Evolutionary conservation across 2,797 vertebrate species (phyloP).

Genomic region (Carduelis carduelis): DNA sequence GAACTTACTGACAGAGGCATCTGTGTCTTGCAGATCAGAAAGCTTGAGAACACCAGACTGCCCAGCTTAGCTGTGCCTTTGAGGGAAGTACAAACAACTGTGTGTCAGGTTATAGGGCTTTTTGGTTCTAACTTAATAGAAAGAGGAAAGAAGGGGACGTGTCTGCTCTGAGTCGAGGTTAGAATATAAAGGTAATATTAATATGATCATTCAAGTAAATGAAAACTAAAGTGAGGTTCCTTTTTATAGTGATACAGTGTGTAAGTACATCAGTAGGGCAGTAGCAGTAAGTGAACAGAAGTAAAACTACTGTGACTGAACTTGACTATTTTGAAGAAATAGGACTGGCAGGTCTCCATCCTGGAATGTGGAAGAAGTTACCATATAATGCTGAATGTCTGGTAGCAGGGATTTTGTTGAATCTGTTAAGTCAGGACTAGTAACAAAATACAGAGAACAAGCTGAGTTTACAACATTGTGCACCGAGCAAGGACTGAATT

Average conservation of each 20-base stretch:
- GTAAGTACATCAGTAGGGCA: not conserved
- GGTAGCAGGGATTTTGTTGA: not conserved
- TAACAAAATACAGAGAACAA: slow-evolving; percentile 15
- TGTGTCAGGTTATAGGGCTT: not conserved
- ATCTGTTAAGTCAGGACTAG: slow-evolving; percentile 2
- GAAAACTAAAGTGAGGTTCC: not conserved
- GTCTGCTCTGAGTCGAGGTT: not conserved
- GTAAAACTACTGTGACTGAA: not conserved
- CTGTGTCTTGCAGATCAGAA: not conserved
- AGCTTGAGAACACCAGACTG: not conserved
- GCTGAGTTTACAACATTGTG: not conserved
- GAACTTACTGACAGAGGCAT: not conserved
- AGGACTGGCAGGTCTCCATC: not conserved
- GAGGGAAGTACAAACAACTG: not conserved
- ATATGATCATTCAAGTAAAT: not conserved
- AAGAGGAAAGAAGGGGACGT: not conserved
- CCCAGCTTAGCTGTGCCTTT: not conserved
- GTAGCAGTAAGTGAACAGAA: not conserved
- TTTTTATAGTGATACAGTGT: not conserved
- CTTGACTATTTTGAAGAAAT: not conserved
- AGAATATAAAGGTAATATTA: not conserved
- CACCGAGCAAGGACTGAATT: not conserved
- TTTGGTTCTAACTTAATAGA: not conserved
- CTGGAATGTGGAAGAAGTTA: not conserved
- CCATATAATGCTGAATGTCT: not conserved